Base-by-base conservation (phyloP, 2,888 invertebrate species). In the Coecobrya sp. region DNA sequence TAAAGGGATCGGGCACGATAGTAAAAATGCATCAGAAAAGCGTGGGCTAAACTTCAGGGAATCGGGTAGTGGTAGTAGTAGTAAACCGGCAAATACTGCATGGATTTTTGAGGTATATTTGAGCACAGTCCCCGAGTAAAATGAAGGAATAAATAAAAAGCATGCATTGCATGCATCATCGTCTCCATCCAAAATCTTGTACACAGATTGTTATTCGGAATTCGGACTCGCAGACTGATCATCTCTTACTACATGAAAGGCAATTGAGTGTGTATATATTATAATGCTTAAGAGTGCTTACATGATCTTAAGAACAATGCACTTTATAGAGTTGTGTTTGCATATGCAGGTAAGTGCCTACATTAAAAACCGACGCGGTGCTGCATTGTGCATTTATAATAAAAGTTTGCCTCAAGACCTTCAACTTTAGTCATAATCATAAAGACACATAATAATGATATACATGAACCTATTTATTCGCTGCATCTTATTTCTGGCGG, bases 341-440 rank as follows among this genome's bases (percentile, higher is more conserved):
- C 11, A n/a, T 49, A 76, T 76, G 27, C 19, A 52, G 27, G 19
- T 25, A 79, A n/a, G n/a, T n/a, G n/a, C 52, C 5, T 13, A 36
- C 0, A 0, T 5, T n/a, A 16, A 68, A 42, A 42, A 36, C 42
- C 42, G 70, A 70, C 70, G 42, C n/a, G 5, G 68, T n/a, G 16
- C 42, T 76, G 73, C 55, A 79, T 16, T 25, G 27, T 81, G 81
- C 27, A 81, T 59, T 42, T 81, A 19, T 30, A 68, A 5, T 59
- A 65, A 65, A 45, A 45, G 62, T 36, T 59, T 68, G 49, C 85
- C 85, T 68, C 68, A 85, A 85, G 68, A 85, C 85, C 85, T 85
- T 85, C 85, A 85, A 85, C 68, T 85, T 85, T 84, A 65, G 84
- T 84, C 65, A 55, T 81, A 84, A 68, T 85, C 85, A 36, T 85